Evolutionary conservation across 1,140 invertebrate genomes (phyloP), one percentile per base, ranked within the genome.

Genomic region (Papilio glaucus): DNA sequence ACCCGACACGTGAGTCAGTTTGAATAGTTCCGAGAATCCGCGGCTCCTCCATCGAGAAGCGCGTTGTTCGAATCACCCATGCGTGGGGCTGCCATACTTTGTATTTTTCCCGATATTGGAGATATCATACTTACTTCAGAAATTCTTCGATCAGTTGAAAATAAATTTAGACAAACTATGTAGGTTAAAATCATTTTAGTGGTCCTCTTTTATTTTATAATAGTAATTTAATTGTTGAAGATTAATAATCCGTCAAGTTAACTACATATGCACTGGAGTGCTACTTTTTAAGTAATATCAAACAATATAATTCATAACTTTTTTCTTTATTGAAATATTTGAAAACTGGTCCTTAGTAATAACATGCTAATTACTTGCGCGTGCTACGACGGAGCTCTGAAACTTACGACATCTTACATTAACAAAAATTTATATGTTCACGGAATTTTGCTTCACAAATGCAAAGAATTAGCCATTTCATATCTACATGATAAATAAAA

Each of bases 1-100:
- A 77, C 72, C 71, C 79, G 74, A 80, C 78, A 73, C 62, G 75
- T 85, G 83, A 85, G 72, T 85, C 83, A 85, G 70, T 18, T 65
- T 21, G 18, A 76, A 73, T 76, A 75, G 78, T 83, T 85, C 80
- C 72, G 42, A 68, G 80, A 82, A 79, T 70, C 49, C 69, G 62
- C 78, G 61, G 8, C 72, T 18, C 65, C 68, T 39, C 12, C 13
- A 37, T 45, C 42, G 42, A 49, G 42, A 45, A 69, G 15, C 15
- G 41, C 45, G 45, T 65, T 65, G 62, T 65, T 65, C 15, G 62
- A 65, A 65, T 65, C 12, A 21, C 37, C 37, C 9, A 39, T 12
- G 10, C 15, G n/a, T 63, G 61, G 61, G 61, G 61, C 39, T 38
- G 15, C 61, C 61, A 63, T 39, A 15, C 29, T 15, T 33, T 37